These are phyloP conservation scores for Bos javanicus DNA, from an alignment of 2,113 vertebrate genomes.

Conservation along the genomic window DNA sequence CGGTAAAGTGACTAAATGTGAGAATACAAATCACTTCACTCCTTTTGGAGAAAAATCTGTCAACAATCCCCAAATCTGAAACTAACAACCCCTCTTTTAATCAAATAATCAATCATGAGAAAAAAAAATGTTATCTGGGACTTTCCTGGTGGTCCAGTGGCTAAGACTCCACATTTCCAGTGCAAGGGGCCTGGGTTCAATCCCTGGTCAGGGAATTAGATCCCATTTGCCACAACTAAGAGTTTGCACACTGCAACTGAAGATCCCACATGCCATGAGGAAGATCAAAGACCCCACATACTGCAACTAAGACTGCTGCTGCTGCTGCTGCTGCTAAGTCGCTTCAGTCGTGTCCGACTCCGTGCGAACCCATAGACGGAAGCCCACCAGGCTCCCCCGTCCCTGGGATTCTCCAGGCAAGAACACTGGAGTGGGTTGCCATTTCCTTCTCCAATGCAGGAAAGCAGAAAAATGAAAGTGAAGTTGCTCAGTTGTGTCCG, in stretches of 20 bases:
- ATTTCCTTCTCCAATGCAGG: too few species aligned
- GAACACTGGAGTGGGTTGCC: too few species aligned
- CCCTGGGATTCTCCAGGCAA: too few species aligned
- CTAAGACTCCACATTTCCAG: not conserved
- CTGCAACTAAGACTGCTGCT: not conserved
- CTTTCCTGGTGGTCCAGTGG: not conserved
- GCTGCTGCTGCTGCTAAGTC: too few species aligned
- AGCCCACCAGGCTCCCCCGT: too few species aligned
- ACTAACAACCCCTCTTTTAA: not conserved
- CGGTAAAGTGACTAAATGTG: not conserved
- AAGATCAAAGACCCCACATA: accelerated
- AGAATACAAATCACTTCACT: not conserved
- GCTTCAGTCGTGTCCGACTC: too few species aligned
- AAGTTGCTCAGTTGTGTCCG: too few species aligned
- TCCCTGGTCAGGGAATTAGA: not conserved
- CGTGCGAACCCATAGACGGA: too few species aligned
- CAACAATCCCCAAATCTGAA: not conserved
- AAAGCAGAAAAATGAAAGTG: too few species aligned
- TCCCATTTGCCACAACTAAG: not conserved
- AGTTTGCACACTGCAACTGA: not conserved
- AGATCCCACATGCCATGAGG: not conserved
- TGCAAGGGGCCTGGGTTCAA: not conserved
- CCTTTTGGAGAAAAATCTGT: not conserved
- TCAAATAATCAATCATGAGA: not conserved
- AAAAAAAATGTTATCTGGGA: not conserved